Evolutionary conservation across 2,888 invertebrate genomes (phyloP), one percentile per base, ranked within the genome.

Genomic region (Falcaria lacertinaria): DNA sequence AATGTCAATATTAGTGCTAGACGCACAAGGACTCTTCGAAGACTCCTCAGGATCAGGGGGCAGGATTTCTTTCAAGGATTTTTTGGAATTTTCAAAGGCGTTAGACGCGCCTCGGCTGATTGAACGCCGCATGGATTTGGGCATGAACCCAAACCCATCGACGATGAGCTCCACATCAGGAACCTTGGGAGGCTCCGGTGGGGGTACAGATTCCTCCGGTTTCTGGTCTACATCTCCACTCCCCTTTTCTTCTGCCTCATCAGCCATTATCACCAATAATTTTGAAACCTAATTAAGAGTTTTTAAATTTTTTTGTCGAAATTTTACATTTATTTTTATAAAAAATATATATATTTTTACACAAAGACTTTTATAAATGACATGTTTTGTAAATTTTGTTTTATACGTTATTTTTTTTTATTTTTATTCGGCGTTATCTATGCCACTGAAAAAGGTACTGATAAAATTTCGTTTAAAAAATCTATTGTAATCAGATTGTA

Each of bases 71-170:
- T 66, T 63, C 1, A 56, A 25, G 1, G 44, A 39, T 45, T 67
- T 70, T 2, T 58, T 54, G 2, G 57, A 34, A 40, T 64, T 70
- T 2, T 57, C 64, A 5, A 64, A 60, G 1, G 56, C 51, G 25
- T 56, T 60, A 0, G 64, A 63, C 0, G 37, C 15, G n/a, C 3
- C 14, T 3, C 48, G 49, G 5, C 38, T 47, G 32, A 43, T 41
- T 1, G 19, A 34, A 1, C 16, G 13, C 3, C 38, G 38, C 38
- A 13, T 41, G 0, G 45, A 13, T 39, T 68, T 75, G 0, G 84
- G 82, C 80, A 90, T 84, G 47, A 87, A 84, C 1, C 91, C 91
- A 51, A 91, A 91, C 1, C 86, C 87, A 47, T 90, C 90, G 2
- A 89, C 82, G 1, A 79, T 46, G 1, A 90, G 64, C 46, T 86